Conservation (phyloP, 1,140 invertebrate genomes). For the Ceratina japonica region DNA sequence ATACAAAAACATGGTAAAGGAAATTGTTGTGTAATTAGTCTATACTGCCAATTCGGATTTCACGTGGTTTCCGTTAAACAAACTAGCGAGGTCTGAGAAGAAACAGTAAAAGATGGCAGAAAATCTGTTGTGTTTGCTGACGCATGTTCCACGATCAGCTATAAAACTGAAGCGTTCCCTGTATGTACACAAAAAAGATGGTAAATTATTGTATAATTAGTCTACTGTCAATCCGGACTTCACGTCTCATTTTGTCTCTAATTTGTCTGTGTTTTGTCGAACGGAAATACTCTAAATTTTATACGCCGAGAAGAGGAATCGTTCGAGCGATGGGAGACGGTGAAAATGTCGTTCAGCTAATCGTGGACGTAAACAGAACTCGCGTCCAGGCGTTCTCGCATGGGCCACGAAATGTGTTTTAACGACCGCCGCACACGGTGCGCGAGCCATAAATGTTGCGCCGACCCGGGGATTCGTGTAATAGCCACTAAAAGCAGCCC, state of each 20-base stretch:
- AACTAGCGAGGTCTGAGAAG: not conserved
- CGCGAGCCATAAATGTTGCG: conserved; percentile 64
- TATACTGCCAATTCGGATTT: not conserved
- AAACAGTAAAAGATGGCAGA: not conserved
- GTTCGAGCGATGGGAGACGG: not conserved
- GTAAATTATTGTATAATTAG: no score
- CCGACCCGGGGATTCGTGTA: conserved; percentile 57
- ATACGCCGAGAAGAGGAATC: not conserved
- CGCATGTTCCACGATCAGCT: not conserved
- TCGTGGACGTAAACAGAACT: conserved; percentile 47
- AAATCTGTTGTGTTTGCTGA: conserved; percentile 2
- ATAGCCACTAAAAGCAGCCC: conserved; percentile 66
- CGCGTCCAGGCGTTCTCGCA: conserved; percentile 6
- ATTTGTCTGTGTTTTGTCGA: no score
- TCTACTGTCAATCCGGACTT: not conserved
- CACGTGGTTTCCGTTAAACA: conserved; percentile 9
- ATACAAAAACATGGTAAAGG: no score
- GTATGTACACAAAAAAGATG: no score
- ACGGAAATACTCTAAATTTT: no score
- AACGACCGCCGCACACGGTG: conserved; percentile 62
- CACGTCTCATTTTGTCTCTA: no score
- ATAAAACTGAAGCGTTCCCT: no score
- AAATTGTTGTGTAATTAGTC: no score
- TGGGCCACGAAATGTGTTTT: conserved; percentile 55
- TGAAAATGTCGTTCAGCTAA: conserved; percentile 18